phyloP scores from a whole-genome alignment of 2,113 vertebrate genomes.

The Brachyistius frenatus region DNA sequence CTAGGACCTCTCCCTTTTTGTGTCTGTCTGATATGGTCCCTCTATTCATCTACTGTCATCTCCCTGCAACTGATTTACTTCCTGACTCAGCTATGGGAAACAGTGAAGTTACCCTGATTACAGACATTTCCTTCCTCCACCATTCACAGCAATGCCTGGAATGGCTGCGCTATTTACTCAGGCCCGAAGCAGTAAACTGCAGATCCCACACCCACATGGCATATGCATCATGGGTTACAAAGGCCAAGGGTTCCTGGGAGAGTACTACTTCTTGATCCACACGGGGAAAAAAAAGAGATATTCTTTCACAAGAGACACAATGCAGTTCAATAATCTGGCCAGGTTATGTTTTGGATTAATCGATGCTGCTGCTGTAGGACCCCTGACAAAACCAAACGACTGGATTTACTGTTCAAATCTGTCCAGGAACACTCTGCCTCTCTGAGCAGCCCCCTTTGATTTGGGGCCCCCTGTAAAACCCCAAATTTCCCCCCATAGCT shows the following conservation, averaged over 20 bases:
- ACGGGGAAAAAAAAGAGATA: slow-evolving; percentile 15
- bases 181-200: slow-evolving; percentile 73
- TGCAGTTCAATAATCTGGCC: slow-evolving; percentile 28
- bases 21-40: slow-evolving; percentile 30
- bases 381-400: background rate
- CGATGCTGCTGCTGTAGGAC: background rate
- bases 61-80: slow-evolving; percentile 65
- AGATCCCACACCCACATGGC: slow-evolving; percentile 81
- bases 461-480: background rate
- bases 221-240: slow-evolving; percentile 66
- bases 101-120: slow-evolving; percentile 80
- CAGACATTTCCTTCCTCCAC: slow-evolving; percentile 83
- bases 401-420: slow-evolving; percentile 1
- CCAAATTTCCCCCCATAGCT: background rate
- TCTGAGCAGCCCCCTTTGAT: background rate
- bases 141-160: slow-evolving; percentile 78
- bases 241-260: slow-evolving; percentile 76
- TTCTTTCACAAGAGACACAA: slow-evolving; percentile 14
- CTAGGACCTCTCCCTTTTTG: slow-evolving; percentile 19
- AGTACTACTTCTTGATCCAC: slow-evolving; percentile 39
- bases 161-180: slow-evolving; percentile 81
- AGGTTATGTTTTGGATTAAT: slow-evolving; percentile 8
- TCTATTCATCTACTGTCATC: slow-evolving; percentile 74
- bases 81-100: slow-evolving; percentile 78
- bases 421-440: background rate